Evolutionary conservation across 1,140 invertebrate genomes (phyloP), one percentile per base, ranked within the genome.

Genomic region (Brachionus manjavacas): DNA sequence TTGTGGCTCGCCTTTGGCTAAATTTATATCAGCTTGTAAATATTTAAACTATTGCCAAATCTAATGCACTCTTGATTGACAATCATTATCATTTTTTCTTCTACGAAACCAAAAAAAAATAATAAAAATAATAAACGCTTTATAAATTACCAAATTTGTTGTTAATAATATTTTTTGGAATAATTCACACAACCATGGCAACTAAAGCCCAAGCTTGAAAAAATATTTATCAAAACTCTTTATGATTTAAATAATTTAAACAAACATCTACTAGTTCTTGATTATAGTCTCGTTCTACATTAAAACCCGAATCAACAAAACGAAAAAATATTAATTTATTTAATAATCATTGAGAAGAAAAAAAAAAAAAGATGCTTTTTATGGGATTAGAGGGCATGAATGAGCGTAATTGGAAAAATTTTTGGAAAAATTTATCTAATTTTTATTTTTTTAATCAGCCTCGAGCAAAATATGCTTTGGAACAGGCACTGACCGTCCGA

Each of bases 121-220:
- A 6, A 68, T 14, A 23, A 28, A n/a, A n/a, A n/a, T n/a, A n/a
- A 14, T 41, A 72, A 20, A 70, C 66, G 68, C 68, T 72, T 39
- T 41, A 39, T 20, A 39, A n/a, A 41, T 68, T 68, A 31, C 31
- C 25, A 35, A 68, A 68, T 31, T 68, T 68, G 6, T 68, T 31
- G 31, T 68, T 31, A 68, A 60, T 60, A 60, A 60, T 60, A 20
- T 60, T 46, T 60, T 60, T 60, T 60, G 1, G n/a, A 39, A 72
- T 72, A 49, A 76, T 76, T 76, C 72, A 76, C 41, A 76, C 72
- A 76, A 76, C 72, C 72, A 76, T 76, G 31, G 72, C 72, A 76
- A 76, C 72, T 76, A 49, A 35, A 49, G 68, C 68, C 39, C 68
- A 20, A 72, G 68, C 35, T 72, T 72, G 9, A 41, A 72, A 41